phyloP scores from a whole-genome alignment of 2,888 invertebrate genomes.

The Onthophagus sagittarius region DNA sequence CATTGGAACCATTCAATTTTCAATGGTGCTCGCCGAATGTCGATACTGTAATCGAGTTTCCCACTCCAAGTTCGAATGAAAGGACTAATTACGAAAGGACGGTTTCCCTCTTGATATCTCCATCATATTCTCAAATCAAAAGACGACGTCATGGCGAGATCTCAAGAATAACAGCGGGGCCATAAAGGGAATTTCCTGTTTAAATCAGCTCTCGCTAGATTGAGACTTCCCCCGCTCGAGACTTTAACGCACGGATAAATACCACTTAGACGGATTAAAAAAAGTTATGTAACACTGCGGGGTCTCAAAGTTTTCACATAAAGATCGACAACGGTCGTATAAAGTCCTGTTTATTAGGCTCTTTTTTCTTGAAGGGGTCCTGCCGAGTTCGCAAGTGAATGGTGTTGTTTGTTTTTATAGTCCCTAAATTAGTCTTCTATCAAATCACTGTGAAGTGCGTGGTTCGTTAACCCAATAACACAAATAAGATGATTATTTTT shows the following conservation, averaged over 20 bases:
- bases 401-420: not conserved
- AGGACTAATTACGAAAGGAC: not conserved
- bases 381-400: not conserved
- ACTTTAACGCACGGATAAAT: slow-evolving; percentile 14
- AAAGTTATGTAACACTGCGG: slow-evolving; percentile 19
- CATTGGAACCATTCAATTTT: slow-evolving; percentile 9
- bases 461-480: not conserved
- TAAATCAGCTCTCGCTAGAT: slow-evolving; percentile 8
- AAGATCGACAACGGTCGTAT: slow-evolving; percentile 20
- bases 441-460: not conserved
- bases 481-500: not conserved
- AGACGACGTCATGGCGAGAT: not conserved
- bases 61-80: not conserved
- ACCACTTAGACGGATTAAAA: slow-evolving; percentile 23
- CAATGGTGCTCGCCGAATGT: not conserved
- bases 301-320: slow-evolving; percentile 19
- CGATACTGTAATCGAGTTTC: slow-evolving; percentile 4
- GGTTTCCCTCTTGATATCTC: not conserved
- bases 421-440: not conserved
- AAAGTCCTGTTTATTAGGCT: slow-evolving; percentile 20
- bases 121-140: not conserved
- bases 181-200: slow-evolving; percentile 2
- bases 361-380: slow-evolving; percentile 2
- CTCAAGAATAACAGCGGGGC: slow-evolving; percentile 2
- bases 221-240: not conserved